Conservation (phyloP, 1,140 invertebrate genomes). For the Drosophila bocki region DNA sequence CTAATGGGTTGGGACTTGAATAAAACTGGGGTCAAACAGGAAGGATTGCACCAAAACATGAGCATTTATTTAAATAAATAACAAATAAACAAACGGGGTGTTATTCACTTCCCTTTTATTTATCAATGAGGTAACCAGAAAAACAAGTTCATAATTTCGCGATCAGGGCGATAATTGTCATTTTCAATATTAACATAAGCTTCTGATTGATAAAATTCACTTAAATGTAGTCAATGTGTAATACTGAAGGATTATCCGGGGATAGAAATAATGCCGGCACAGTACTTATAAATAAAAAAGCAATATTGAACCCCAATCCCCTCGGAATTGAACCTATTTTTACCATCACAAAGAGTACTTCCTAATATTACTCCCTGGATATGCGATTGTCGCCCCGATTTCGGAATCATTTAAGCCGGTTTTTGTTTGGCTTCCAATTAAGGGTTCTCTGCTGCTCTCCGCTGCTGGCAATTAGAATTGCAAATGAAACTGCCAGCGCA, state of each 20-base stretch:
- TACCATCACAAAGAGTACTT: conserved; percentile 14
- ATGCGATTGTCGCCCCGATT: conserved; percentile 7
- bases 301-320: not conserved
- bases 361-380: not conserved
- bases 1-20: conserved; percentile 11
- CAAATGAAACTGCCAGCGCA: conserved; percentile 53
- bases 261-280: not conserved
- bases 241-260: not conserved
- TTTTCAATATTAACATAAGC: conserved; percentile 33
- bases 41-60: conserved; percentile 14
- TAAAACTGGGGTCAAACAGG: conserved; percentile 8
- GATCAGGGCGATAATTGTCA: conserved; percentile 36
- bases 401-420: conserved; percentile 19
- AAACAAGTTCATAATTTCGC: conserved; percentile 53
- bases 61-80: conserved; percentile 7
- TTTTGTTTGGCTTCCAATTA: conserved; percentile 56
- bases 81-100: conserved; percentile 2
- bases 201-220: conserved; percentile 11
- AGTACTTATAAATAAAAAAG: not conserved
- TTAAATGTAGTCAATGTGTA: not conserved
- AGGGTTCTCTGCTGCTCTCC: conserved; percentile 32
- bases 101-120: conserved; percentile 60
- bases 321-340: not conserved
- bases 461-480: conserved; percentile 70
- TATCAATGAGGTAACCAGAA: conserved; percentile 66